Base-by-base conservation (phyloP, 1,140 invertebrate species). In the Psix sp. region DNA sequence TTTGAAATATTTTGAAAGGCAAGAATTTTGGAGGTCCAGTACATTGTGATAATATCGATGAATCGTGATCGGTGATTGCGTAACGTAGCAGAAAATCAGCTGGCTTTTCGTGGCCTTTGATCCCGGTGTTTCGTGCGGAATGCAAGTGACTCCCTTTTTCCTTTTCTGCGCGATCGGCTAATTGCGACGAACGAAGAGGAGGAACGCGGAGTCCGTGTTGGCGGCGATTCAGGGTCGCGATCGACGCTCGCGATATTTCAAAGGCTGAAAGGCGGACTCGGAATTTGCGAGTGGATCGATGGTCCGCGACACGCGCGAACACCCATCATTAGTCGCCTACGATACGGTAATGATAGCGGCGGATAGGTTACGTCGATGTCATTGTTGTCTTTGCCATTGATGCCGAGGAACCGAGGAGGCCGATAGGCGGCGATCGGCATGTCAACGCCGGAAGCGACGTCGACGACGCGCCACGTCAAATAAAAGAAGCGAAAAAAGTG, bases 291-390 rank as follows among this genome's bases (percentile, higher is more conserved):
- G 56, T 35, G 56, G 63, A 66, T 67, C 63, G 60, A 75, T 60
- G 54, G 65, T 43, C 54, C 51, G 21, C 57, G 63, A 72, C 45
- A 66, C 48, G 48, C 46, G 46, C 24, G 54, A 46, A 67, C 52
- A 68, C 72, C 72, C 65, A 54, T 74, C 63, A 74, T 68, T 74
- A 68, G 46, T 62, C 71, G 71, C 56, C 62, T 62, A 67, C 43
- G 56, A 60, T 43, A 43, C 43, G 48, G 31, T 52, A 52, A 70
- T 60, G 39, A 70, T 52, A 60, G 54, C 60, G 36, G 38, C 33
- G 54, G 40, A 59, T 70, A 45, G 52, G 52, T 67, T 57, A 57
- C 63, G 52, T 48, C 33, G 49, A 15, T 65, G 63, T 68, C 60
- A 70, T 70, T 70, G 66, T 60, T 54, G 63, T 57, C 51, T 56